Evolutionary conservation across 2,797 vertebrate genomes (phyloP).

Genomic region (Eulemur rubriventer): DNA sequence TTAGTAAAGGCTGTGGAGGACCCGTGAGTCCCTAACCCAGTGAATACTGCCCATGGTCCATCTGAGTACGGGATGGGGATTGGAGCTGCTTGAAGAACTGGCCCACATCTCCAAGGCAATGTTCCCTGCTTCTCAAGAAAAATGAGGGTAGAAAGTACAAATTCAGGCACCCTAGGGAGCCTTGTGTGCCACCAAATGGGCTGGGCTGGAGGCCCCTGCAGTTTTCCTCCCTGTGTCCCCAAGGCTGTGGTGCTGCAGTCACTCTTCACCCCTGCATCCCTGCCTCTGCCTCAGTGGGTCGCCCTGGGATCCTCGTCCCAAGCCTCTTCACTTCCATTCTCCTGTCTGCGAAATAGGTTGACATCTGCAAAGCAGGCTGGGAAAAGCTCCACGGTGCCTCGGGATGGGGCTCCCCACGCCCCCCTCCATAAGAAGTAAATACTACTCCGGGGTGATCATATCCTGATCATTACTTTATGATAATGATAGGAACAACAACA

Average conservation of each 20-base stretch:
- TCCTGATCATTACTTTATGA: neutral
- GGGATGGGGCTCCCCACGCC: too few species aligned
- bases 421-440: neutral
- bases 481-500: neutral
- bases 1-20: neutral
- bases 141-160: neutral
- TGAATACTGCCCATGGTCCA: neutral
- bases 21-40: neutral
- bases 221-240: neutral
- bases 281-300: neutral
- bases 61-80: neutral
- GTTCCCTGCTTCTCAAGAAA: neutral
- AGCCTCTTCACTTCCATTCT: neutral
- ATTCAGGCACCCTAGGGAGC: neutral
- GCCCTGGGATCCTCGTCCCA: neutral
- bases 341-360: neutral
- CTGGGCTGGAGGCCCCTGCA: neutral
- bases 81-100: neutral
- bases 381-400: neutral
- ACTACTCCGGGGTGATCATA: neutral
- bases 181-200: neutral
- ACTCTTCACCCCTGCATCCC: neutral
- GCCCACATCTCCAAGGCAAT: neutral
- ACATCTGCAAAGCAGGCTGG: neutral
- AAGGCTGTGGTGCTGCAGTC: neutral